Conservation (phyloP, 2,113 vertebrate genomes). For the Petrocephalus microphthalmus region DNA sequence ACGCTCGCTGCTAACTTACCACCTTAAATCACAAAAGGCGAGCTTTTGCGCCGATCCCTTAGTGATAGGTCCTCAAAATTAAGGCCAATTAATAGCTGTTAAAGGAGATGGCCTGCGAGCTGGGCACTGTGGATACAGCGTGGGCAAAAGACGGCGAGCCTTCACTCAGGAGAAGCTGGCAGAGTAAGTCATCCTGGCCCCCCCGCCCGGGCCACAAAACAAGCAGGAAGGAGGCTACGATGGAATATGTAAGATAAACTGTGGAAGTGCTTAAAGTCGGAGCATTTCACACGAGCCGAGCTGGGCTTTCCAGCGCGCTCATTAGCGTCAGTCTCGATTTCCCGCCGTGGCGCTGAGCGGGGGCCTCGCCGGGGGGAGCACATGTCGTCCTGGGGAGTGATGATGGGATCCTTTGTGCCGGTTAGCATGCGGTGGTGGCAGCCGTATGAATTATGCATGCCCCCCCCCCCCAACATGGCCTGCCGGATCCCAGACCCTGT, state of each 20-base stretch:
- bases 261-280: neutral
- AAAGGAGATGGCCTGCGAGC: neutral
- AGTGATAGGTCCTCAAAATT: neutral
- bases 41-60: neutral
- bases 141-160: neutral
- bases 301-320: neutral
- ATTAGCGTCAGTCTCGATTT: constrained; percentile 12
- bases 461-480: neutral
- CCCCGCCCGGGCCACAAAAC: neutral
- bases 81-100: neutral
- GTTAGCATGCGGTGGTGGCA: neutral
- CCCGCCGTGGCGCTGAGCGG: neutral
- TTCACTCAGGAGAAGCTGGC: neutral
- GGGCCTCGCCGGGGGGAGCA: neutral
- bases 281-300: neutral
- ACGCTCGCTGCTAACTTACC: neutral
- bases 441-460: constrained; percentile 7
- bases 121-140: neutral
- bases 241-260: neutral
- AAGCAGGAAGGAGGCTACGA: neutral
- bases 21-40: neutral
- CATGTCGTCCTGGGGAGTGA: neutral
- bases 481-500: neutral
- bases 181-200: neutral
- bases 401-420: neutral